These are phyloP conservation scores for Temnothorax rugatulus DNA, from an alignment of 2,888 invertebrate species.

Conservation along the genomic window DNA sequence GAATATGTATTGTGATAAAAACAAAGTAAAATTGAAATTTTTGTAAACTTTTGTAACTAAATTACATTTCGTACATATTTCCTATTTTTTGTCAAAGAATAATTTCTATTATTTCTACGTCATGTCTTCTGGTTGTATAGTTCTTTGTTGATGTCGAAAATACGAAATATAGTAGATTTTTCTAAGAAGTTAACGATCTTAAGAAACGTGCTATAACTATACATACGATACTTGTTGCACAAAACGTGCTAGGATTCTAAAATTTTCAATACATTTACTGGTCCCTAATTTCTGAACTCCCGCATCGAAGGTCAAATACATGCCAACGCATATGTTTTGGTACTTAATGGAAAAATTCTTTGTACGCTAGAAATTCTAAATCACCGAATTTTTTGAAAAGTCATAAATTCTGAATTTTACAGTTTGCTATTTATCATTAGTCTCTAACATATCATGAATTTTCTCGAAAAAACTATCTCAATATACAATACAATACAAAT, in stretches of 20 bases:
- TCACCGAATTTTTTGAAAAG: not conserved
- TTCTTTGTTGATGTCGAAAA: not conserved
- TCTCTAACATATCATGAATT: not conserved
- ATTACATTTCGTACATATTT: not conserved
- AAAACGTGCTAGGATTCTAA: conserved; percentile 69
- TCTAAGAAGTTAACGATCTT: conserved; percentile 54
- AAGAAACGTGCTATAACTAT: conserved; percentile 42
- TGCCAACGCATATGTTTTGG: conserved; percentile 57
- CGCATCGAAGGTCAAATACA: conserved; percentile 72
- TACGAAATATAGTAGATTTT: conserved; percentile 37
- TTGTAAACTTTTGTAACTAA: not conserved
- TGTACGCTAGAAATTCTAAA: not conserved
- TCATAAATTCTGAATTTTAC: not conserved
- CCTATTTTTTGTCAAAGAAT: not conserved
- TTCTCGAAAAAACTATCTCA: not conserved
- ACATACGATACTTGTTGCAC: conserved; percentile 76
- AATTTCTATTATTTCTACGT: not conserved
- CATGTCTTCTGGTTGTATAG: not conserved
- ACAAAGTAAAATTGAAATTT: not conserved
- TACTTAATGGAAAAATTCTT: conserved; percentile 59
- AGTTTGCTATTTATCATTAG: not conserved
- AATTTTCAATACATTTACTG: conserved; percentile 69
- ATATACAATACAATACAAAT: not conserved
- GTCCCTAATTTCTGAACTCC: conserved; percentile 77
- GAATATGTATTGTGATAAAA: not conserved